Base-by-base conservation (phyloP, 2,797 vertebrate genomes). In the Yasuhikotakia modesta region DNA sequence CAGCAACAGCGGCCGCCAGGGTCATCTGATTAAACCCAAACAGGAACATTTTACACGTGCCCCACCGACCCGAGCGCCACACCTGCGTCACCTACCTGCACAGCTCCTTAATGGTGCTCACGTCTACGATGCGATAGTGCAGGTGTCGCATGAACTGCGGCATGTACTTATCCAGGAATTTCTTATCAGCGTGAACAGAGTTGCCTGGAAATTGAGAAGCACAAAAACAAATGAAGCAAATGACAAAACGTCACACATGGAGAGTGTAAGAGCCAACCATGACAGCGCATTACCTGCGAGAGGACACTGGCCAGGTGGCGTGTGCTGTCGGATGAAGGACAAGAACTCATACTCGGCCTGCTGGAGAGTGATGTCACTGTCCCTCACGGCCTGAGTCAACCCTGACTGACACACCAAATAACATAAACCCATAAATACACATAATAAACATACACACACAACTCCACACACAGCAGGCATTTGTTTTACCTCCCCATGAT, bases 141-240 rank as follows among this genome's bases (percentile, higher is more conserved):
- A 99, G 94, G 73, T 99, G 97, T 85, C 91, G 92, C 96, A 97
- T 97, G 84, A 99, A 99, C 92, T 98, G 96, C 4, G 96, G 95
- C 97, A 99, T 99, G 88, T 93, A 95, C 87, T 98, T 99, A 84
- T 98, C 96, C 84, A 99, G 93, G 76, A 99, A 99, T 86, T 93
- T 95, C 91, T 98, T 99, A 90, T 99, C 97, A 2, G 96, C 97
- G 0, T 99, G 97, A 83, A 99, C 97, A 6, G 97, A 99, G 91
- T 99, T 99, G 43, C 97, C 97, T 99, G 86, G n/a, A 81, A 17
- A 77, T 1, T 39, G 4, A 69, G 3, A 45, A 16, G 4, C 69
- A 74, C 5, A 64, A 17, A 17, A 53, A 6, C 5, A 13, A 46
- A 2, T 5, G 2, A 43, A 43, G 8, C 35, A 39, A 10, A 10